These are phyloP conservation scores for Callithrix jacchus DNA, from an alignment of 2,113 vertebrate genomes.

Conservation along the genomic window DNA sequence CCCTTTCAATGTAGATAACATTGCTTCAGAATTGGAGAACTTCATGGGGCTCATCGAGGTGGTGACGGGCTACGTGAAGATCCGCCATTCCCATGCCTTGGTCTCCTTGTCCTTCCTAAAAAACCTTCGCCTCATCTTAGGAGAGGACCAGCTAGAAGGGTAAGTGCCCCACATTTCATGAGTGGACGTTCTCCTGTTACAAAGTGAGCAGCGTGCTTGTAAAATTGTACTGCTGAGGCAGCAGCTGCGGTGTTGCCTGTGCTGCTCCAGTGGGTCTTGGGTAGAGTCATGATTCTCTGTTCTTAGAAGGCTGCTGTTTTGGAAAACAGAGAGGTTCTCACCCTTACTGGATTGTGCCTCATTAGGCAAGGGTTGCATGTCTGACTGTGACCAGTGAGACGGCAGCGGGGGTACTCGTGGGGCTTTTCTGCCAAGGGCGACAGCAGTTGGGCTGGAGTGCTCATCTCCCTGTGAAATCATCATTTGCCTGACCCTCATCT, in stretches of 20 bases:
- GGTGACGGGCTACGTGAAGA: constrained; percentile 96
- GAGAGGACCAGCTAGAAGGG: constrained; percentile 94
- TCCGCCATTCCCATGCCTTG: constrained; percentile 95
- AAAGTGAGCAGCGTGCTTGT: not conserved
- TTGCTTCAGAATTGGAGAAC: constrained; percentile 97
- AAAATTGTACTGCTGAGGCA: fast-evolving
- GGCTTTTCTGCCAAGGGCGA: not conserved
- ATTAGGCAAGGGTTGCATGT: fast-evolving
- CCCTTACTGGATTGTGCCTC: not conserved
- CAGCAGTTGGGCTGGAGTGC: not conserved
- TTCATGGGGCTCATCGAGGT: constrained; percentile 98
- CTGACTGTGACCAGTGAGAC: not conserved
- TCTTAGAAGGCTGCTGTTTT: not conserved
- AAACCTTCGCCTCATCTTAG: constrained; percentile 93
- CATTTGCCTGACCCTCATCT: fast-evolving
- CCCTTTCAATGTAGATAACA: constrained; percentile 88
- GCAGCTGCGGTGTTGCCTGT: fast-evolving
- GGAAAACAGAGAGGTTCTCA: not conserved
- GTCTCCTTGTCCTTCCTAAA: constrained; percentile 97
- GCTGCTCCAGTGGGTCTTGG: fast-evolving
- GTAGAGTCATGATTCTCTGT: not conserved
- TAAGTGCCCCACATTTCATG: constrained; percentile 74
- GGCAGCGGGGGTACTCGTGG: fast-evolving
- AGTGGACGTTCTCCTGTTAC: not conserved
- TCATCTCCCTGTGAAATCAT: not conserved